Evolutionary conservation across 2,797 vertebrate genomes (phyloP), one percentile per base, ranked within the genome.

Genomic region (Aratinga solstitialis): DNA sequence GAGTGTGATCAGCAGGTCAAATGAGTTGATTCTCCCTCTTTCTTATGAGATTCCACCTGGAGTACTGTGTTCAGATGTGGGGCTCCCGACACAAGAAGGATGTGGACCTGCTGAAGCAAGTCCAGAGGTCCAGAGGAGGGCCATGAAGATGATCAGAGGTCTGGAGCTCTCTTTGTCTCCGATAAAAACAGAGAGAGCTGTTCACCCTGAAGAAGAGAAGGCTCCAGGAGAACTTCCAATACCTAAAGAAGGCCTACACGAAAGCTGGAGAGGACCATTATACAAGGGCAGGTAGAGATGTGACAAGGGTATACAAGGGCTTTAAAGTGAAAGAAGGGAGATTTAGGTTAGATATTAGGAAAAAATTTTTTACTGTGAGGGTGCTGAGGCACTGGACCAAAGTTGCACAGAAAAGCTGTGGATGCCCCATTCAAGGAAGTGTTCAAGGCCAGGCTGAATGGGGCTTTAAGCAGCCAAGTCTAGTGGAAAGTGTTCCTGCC

Each of bases 51-150:
- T 3, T 34, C 29, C 26, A 40, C 12, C 45, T n/a, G 29, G 10
- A 59, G 27, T 0, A 32, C n/a, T 69, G 43, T 16, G 11, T 24
- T 32, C 50, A 42, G 4, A 26, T 8, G 58, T 24, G 50, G 10
- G 7, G 5, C 27, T n/a, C 34, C 54, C 65, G 27, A 19, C 29
- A 71, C 18, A 23, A 14, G 43, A 40, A 11, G 50, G 63, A 56
- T 19, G 5, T 0, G 19, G 42, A 48, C 0, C 4, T 43, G 17
- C 0, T 63, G 36, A 18, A 74, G 11, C 1, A 0, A 34, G 5
- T 38, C 32, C 69, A 30, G 19, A 69, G 42, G 5, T 45, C 32
- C 69, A 34, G 19, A 69, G 42, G 17, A 58, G 18, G 24, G 7
- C 3, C 24, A 53, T 15, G 1, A 27, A 51, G 15, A 36, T 23